phyloP scores from a whole-genome alignment of 2,888 invertebrate species.

The Leptura quadrifasciata region DNA sequence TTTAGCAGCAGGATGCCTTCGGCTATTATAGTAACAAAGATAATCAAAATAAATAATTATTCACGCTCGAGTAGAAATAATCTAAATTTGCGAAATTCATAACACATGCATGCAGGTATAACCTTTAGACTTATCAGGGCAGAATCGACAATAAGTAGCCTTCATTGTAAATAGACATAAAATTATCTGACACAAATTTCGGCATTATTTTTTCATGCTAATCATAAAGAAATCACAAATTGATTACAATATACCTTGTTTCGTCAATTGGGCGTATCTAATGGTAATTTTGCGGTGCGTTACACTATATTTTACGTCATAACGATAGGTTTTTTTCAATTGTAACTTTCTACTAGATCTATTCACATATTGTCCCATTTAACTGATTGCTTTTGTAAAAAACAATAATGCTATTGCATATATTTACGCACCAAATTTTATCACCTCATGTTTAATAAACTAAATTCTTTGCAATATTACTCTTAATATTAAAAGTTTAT shows the following conservation, averaged over 20 bases:
- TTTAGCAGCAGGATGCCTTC: too few species aligned
- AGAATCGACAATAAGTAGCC: background rate
- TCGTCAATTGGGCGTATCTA: slow-evolving; percentile 30
- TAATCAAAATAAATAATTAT: background rate
- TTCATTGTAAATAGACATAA: background rate
- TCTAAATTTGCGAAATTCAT: background rate
- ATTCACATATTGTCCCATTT: slow-evolving; percentile 12
- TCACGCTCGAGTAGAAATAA: background rate
- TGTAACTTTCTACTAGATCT: slow-evolving; percentile 26
- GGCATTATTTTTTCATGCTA: slow-evolving; percentile 22
- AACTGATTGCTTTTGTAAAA: background rate
- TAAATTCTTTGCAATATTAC: background rate
- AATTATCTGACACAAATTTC: slow-evolving; percentile 17
- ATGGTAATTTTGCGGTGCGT: slow-evolving; percentile 35
- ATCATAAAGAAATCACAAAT: slow-evolving; percentile 7
- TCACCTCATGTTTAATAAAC: background rate
- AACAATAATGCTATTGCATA: slow-evolving; percentile 13
- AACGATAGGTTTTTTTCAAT: background rate
- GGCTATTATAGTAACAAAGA: too few species aligned
- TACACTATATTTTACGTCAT: slow-evolving; percentile 25
- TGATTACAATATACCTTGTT: slow-evolving; percentile 20
- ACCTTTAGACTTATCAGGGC: background rate
- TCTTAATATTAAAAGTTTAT: background rate
- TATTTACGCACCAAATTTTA: slow-evolving; percentile 18
- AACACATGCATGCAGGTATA: background rate